Conservation (phyloP, 2,797 vertebrate genomes). For the Varecia variegata region DNA sequence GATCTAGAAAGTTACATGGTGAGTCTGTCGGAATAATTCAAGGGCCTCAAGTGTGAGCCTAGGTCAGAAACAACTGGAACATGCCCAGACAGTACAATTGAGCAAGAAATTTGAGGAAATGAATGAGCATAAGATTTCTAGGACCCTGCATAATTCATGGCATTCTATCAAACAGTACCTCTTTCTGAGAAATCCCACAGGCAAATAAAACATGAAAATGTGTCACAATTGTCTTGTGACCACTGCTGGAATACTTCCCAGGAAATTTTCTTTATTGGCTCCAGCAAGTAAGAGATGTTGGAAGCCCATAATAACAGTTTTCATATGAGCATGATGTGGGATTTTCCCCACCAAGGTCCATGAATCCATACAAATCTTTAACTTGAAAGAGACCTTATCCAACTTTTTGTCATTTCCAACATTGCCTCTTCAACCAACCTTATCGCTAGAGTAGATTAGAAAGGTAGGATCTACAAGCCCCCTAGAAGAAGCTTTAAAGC, state of each 20-base stretch:
- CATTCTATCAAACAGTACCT: too few relatives aligned
- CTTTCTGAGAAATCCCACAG: background rate
- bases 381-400: background rate
- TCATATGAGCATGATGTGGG: background rate
- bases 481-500: too few relatives aligned
- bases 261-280: background rate
- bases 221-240: background rate
- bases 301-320: background rate
- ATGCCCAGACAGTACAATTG: too few relatives aligned
- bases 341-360: background rate
- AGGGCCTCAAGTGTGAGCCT: too few relatives aligned
- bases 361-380: background rate
- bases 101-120: too few relatives aligned
- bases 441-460: background rate
- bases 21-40: too few relatives aligned
- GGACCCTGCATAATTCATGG: too few relatives aligned
- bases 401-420: background rate
- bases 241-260: background rate
- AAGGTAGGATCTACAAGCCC: too few relatives aligned
- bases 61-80: too few relatives aligned
- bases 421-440: background rate
- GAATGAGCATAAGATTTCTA: too few relatives aligned
- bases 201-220: background rate
- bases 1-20: background rate
- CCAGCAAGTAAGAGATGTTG: background rate